Base-by-base conservation (phyloP, 2,888 invertebrate species). In the Dilophus febrilis region DNA sequence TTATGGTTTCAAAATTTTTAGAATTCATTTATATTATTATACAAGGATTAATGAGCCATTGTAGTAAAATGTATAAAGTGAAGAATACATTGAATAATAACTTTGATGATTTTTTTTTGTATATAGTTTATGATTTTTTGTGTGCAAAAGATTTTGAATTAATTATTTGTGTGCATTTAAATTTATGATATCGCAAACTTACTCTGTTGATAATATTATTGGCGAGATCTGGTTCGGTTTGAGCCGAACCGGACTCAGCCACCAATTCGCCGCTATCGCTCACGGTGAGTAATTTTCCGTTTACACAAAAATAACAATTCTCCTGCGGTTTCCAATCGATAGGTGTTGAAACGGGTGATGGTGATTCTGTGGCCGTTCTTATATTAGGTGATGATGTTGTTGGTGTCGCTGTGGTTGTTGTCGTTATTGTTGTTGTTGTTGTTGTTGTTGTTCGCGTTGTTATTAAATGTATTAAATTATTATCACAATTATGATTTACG, bases 301-400 rank as follows among this genome's bases (percentile, higher is more conserved):
- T 73, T 60, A 75, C 77, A 64, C 84, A 85, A 65, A 84, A 83
- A 70, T 80, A 77, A 65, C 84, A 85, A 70, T 83, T 82, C 61
- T 77, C 78, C 60, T 77, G 71, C 51, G 84, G 84, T 61, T 76
- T 78, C 84, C 84, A 85, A 61, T 84, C 84, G 57, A 68, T 59
- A 37, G 72, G 72, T 45, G 44, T 47, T 38, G 47, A 37, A 57
- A 68, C 59, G 37, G 72, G 72, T 45, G 44, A 46, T 38, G 47
- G 38, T 46, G 52, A 49, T 49, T 53, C 22, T 22, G 22, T 22
- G 4, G 8, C 8, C 8, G 22, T 6, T 6, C 4, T 22, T 22
- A 4, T 22, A 22, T 4, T 51, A 52, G 53, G 50, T 53, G 52
- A 49, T 46, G 45, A 42, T 46, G 22, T 51, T 52, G 53, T 51